Evolutionary conservation across 2,888 invertebrate species (phyloP).

Genomic region (Athalia rosae): DNA sequence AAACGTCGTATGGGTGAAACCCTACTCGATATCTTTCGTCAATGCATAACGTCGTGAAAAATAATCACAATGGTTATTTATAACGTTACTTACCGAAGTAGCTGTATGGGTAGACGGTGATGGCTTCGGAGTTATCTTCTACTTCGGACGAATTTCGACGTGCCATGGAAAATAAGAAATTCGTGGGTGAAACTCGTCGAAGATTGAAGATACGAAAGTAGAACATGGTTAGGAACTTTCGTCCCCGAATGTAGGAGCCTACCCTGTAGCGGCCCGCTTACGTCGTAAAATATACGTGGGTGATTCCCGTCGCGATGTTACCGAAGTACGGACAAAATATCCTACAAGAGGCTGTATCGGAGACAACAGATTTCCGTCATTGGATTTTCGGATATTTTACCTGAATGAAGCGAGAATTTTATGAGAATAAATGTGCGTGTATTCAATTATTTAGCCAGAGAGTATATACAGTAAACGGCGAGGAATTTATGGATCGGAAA

Average conservation of each 20-base stretch:
- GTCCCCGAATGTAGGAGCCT: slow-evolving; percentile 32
- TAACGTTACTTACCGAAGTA: no score
- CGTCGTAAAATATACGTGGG: slow-evolving; percentile 41
- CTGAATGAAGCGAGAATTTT: neutral
- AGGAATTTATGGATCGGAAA: no score
- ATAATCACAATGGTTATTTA: no score
- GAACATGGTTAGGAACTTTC: slow-evolving; percentile 43
- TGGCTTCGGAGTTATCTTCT: no score
- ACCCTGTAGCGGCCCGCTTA: slow-evolving; percentile 24
- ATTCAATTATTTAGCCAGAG: no score
- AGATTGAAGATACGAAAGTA: slow-evolving; percentile 44
- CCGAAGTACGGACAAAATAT: slow-evolving; percentile 22
- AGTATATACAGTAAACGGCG: no score
- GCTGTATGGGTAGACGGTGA: no score
- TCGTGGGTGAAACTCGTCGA: slow-evolving; percentile 32
- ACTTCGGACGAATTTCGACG: no score
- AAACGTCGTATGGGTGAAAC: no score
- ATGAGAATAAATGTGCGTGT: neutral
- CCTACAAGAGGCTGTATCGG: neutral
- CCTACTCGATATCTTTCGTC: no score
- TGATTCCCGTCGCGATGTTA: slow-evolving; percentile 34
- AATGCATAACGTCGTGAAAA: neutral
- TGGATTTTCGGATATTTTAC: neutral
- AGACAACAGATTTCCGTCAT: slow-evolving; percentile 23
- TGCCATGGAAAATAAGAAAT: slow-evolving; percentile 14